Conservation (phyloP, 2,113 vertebrate genomes). For the Oryzias curvinotus region DNA sequence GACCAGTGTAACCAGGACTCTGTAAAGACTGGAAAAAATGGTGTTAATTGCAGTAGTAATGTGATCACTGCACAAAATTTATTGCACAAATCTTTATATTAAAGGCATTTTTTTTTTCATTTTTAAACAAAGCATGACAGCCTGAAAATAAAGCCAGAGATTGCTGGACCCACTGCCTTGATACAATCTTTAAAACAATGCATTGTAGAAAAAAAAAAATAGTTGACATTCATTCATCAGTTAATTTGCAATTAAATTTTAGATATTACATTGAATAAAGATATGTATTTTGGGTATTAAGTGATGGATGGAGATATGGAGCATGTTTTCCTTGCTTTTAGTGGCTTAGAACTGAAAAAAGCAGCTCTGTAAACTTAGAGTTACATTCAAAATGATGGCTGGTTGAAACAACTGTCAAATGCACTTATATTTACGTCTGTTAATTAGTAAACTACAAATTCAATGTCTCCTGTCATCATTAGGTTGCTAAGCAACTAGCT, state of each 20-base stretch:
- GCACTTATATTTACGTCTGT: background rate
- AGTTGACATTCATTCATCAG: no score
- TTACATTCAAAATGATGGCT: background rate
- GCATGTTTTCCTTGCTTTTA: no score
- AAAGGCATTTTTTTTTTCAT: conserved; percentile 28
- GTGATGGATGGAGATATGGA: no score
- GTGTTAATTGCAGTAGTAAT: conserved; percentile 11
- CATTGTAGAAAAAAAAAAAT: no score
- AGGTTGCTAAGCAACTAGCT: conserved; percentile 4
- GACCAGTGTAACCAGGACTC: background rate
- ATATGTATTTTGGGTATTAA: no score
- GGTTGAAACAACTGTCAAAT: background rate
- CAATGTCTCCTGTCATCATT: background rate
- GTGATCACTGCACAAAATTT: conserved; percentile 13
- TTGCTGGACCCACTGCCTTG: background rate
- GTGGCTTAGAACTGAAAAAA: no score
- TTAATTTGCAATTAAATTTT: no score
- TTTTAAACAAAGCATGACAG: conserved; percentile 9
- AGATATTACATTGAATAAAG: no score
- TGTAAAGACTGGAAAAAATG: conserved; percentile 7
- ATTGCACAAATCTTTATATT: conserved; percentile 21
- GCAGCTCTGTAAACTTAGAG: background rate
- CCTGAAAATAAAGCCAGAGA: conserved; percentile 25
- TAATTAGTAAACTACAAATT: background rate
- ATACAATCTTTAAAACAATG: no score